Base-by-base conservation (phyloP, 1,140 invertebrate species). In the Saccostrea cuccullata region DNA sequence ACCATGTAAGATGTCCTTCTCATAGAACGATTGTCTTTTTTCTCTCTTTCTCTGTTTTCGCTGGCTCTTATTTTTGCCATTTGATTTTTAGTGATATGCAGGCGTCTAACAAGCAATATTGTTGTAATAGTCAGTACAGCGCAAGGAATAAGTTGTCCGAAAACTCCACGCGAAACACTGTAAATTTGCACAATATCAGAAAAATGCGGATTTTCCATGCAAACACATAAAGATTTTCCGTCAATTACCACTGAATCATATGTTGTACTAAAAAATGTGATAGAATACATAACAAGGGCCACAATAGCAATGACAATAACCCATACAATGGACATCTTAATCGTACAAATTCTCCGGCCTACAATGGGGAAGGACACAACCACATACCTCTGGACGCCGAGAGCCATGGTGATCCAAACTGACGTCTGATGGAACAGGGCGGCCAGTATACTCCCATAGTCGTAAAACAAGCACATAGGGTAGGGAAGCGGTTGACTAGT, bases 391-490 rank as follows among this genome's bases (percentile, higher is more conserved):
- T 90, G 89, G 40, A 90, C 84, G 30, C 89, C 89, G 1, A 90
- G 85, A 12, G 85, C 85, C 20, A 86, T 90, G 15, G 89, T 90
- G 17, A 90, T 88, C 89, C 86, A 90, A 56, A 88, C 87, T 6
- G 89, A 90, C 9, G 87, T 70, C 12, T 87, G 87, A 30, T 90
- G 89, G 67, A 90, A 90, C 17, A 77, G 4, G 26, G 89, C 64
- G 3, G 84, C 87, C 6, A 90, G 60, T 20, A 84, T 87, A 36
- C 84, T 60, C 4, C 84, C 60, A 8, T 88, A 87, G 60, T 90
- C 85, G 23, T 90, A 86, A 55, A 90, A 86, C 36, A 86, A 70
- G 47, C 89, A 90, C 86, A 90, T 86, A 1, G 89, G 89, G 77
- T 86, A 90, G 11, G 87, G 84, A 12, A 90, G 56, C 0, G 86